Conservation (phyloP, 2,113 vertebrate species). For the Mesitornis unicolor region DNA sequence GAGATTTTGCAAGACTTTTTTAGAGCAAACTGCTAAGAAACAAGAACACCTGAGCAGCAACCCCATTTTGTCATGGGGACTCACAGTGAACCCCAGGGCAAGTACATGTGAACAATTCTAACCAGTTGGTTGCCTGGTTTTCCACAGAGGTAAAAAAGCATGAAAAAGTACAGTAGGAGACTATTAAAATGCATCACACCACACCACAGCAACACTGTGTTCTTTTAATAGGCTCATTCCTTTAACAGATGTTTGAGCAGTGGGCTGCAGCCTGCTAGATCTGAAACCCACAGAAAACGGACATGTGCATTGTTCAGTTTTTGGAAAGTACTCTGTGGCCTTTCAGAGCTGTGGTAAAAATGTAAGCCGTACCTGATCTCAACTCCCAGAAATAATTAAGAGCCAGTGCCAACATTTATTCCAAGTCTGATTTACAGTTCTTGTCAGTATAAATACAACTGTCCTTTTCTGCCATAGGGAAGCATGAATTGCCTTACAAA, state of each 20-base stretch:
- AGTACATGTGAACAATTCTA: background rate
- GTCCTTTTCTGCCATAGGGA: conserved; percentile 20
- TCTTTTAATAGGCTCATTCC: conserved; percentile 41
- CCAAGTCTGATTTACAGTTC: conserved; percentile 25
- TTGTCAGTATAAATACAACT: conserved; percentile 34
- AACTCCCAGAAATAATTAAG: conserved; percentile 12
- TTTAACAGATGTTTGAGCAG: conserved; percentile 48
- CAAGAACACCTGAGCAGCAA: background rate
- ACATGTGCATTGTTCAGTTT: background rate
- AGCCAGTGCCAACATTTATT: conserved; percentile 8
- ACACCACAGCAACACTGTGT: background rate
- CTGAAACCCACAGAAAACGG: conserved; percentile 2
- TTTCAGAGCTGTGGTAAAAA: background rate
- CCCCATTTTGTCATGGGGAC: background rate
- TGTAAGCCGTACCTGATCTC: conserved; percentile 20
- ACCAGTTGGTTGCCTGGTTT: background rate
- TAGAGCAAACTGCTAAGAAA: background rate
- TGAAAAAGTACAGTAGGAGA: background rate
- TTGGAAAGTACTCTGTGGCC: conserved; percentile 20
- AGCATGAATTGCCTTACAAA: conserved; percentile 6
- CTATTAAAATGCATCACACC: conserved; percentile 48
- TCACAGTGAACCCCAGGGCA: background rate
- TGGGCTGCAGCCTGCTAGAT: conserved; percentile 6
- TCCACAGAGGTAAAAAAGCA: background rate
- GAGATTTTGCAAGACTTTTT: background rate